A percentile compares a stretch with the other conserved stretches of the same genome.
These are phyloP conservation scores for Benitochromis conjunctus DNA, from an alignment of 2,113 vertebrate genomes.

Conservation along the genomic window DNA sequence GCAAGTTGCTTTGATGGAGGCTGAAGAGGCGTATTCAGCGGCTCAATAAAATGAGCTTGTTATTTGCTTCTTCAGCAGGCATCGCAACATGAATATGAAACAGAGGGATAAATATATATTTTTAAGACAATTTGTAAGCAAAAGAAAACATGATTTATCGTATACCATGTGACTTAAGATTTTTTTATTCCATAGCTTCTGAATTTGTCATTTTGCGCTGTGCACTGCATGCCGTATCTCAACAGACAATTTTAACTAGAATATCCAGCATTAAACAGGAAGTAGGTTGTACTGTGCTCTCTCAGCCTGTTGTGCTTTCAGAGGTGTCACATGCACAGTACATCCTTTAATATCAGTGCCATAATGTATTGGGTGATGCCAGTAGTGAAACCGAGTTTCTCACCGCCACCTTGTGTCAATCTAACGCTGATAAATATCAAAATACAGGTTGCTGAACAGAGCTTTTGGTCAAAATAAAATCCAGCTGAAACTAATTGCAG, in stretches of 20 bases:
- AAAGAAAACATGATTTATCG: not conserved
- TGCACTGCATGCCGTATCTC: not conserved
- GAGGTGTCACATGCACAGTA: not conserved
- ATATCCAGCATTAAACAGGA: not conserved
- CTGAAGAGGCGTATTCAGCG: not conserved
- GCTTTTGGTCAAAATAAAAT: not conserved
- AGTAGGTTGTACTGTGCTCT: not conserved
- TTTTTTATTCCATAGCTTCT: not conserved
- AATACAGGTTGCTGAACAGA: not conserved
- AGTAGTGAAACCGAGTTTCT: not conserved
- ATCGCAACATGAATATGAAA: not conserved
- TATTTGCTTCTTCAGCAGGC: not conserved
- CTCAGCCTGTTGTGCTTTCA: not conserved
- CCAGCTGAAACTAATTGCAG: not conserved
- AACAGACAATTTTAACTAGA: not conserved
- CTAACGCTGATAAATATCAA: not conserved
- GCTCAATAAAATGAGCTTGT: constrained; percentile 8
- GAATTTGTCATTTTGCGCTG: not conserved
- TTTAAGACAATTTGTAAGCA: not conserved
- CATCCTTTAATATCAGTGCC: not conserved
- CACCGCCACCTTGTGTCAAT: not conserved
- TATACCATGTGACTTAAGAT: not conserved
- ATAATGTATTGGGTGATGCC: not conserved
- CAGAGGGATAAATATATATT: not conserved
- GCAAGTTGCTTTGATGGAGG: constrained; percentile 27